These are phyloP conservation scores for Reticulitermes lucifugus DNA, from an alignment of 2,888 invertebrate genomes.

Conservation along the genomic window DNA sequence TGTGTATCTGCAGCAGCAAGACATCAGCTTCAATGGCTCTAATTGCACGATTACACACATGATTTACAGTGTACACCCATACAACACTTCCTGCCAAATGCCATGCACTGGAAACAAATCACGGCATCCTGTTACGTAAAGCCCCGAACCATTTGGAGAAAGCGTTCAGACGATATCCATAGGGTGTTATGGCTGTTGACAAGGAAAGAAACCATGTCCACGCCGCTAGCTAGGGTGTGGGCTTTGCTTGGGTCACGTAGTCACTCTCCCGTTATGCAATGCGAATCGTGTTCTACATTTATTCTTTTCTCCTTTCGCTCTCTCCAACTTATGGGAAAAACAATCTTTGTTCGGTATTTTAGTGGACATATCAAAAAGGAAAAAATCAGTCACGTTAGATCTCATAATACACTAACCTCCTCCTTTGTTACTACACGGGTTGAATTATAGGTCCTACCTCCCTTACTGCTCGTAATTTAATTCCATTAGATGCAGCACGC, in stretches of 20 bases:
- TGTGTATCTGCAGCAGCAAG: too few species aligned
- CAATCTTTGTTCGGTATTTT: neutral
- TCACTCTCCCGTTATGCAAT: conserved; percentile 16
- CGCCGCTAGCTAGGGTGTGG: neutral
- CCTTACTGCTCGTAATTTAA: too few species aligned
- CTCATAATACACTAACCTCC: neutral
- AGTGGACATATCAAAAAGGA: neutral
- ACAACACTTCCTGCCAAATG: neutral
- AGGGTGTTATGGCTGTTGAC: neutral
- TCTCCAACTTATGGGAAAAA: neutral
- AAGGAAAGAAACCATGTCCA: neutral
- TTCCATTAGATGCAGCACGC: too few species aligned
- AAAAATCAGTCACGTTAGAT: neutral
- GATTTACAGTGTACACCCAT: too few species aligned
- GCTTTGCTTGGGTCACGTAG: neutral
- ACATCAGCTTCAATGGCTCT: too few species aligned
- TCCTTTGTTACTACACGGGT: neutral
- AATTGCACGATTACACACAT: too few species aligned
- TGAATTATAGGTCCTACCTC: too few species aligned
- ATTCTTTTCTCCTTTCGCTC: neutral
- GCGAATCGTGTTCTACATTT: conserved; percentile 8
- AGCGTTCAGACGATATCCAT: neutral
- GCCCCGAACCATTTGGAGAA: neutral
- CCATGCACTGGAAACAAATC: neutral
- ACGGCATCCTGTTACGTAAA: neutral